Base-by-base conservation (phyloP, 2,797 vertebrate species). In the Cyclura pinguis region DNA sequence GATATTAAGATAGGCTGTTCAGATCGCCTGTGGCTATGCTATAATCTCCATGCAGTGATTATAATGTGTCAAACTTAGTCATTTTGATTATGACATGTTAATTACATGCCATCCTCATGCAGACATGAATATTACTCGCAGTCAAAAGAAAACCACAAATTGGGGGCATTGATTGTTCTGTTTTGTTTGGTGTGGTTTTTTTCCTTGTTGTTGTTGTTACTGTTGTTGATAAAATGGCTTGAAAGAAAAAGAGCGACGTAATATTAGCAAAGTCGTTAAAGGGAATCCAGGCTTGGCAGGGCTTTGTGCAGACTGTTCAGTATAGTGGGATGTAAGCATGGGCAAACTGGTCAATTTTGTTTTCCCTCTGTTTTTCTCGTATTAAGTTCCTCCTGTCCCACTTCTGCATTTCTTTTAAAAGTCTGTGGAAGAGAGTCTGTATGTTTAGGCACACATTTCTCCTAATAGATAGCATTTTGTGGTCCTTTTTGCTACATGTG, bases 1-100 rank as follows among this genome's bases (percentile, higher is more conserved):
- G 98, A 99, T 99, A 99, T 99, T 99, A 99, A 99, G 99, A 98
- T 98, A 98, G 98, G 97, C 98, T 97, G 97, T 96, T 97, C 96
- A 95, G 97, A 98, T 98, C 93, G 98, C 98, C 98, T 93, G 97
- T 97, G 98, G 99, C 98, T 98, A 98, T 96, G 97, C 98, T 98
- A 97, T 99, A 98, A 99, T 99, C 98, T 99, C 98, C 98, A 98
- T 98, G 97, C 98, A 98, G 98, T 99, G 98, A 99, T 99, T 99
- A 99, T 98, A 98, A 99, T 98, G 98, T 99, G 98, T 99, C 99
- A 99, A 98, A 98, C 98, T 98, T 98, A 98, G 98, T 98, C 98
- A 98, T 98, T 98, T 98, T 99, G 99, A 99, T 99, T 99, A 99
- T 98, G 98, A 99, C 98, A 98, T 98, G 98, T 99, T 99, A 99